Conservation (phyloP, 1,140 invertebrate species). For the Heterodera schachtii region DNA sequence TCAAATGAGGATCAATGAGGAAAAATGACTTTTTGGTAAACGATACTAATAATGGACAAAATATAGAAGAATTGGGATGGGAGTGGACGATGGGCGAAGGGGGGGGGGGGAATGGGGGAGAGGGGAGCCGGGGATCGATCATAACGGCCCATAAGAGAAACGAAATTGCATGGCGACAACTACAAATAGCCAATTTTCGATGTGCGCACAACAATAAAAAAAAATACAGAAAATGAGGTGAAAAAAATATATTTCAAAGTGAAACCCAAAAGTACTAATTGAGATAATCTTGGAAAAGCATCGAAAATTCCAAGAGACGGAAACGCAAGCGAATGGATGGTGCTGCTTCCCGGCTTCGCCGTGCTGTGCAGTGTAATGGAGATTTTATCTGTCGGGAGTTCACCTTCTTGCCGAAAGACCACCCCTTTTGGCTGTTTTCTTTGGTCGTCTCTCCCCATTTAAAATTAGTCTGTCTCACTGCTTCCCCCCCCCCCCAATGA, state of each 20-base stretch:
- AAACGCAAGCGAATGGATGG: background rate
- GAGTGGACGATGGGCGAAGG: constrained; percentile 9
- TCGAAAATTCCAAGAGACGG: background rate
- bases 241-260: background rate
- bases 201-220: constrained; percentile 12
- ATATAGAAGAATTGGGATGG: background rate
- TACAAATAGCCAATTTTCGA: background rate
- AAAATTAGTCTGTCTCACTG: too few relatives aligned
- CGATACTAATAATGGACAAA: constrained; percentile 9
- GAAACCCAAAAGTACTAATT: too few relatives aligned
- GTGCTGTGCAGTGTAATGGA: background rate
- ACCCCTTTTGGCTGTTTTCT: background rate
- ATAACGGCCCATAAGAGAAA: background rate
- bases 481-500: background rate
- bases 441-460: background rate
- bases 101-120: too few relatives aligned
- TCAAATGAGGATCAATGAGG: too few relatives aligned
- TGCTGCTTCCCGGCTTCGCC: background rate
- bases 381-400: background rate
- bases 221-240: background rate
- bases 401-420: background rate
- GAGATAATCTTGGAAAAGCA: background rate
- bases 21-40: background rate
- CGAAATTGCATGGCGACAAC: background rate
- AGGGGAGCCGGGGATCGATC: background rate